Conservation (phyloP, 2,888 invertebrate species). For the Apodemia zela region DNA sequence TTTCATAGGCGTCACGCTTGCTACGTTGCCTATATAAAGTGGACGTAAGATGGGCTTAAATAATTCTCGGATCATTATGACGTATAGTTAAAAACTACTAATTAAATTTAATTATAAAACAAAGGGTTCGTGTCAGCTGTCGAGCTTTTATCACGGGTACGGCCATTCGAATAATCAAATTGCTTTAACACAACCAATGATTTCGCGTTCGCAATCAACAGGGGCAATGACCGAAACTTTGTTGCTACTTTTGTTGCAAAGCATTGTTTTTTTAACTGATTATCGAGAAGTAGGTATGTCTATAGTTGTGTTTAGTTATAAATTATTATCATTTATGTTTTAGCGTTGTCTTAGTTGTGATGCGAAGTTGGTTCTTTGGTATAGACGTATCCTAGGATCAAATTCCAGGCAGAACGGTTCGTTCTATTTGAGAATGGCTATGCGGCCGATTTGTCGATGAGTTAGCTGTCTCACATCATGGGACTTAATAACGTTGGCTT, state of each 20-base stretch:
- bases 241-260: neutral
- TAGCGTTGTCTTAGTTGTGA: too few species aligned
- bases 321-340: too few species aligned
- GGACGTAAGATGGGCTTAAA: neutral
- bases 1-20: too few species aligned
- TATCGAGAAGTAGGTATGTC: neutral
- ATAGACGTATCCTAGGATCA: too few species aligned
- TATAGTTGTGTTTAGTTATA: neutral
- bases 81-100: too few species aligned
- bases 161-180: conserved; percentile 29
- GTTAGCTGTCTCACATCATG: too few species aligned
- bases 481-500: too few species aligned
- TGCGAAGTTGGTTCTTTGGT: too few species aligned
- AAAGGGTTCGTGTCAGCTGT: conserved; percentile 28
- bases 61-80: too few species aligned
- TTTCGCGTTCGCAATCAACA: conserved; percentile 29
- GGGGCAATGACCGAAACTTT: conserved; percentile 26
- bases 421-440: too few species aligned
- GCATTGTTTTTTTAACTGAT: conserved; percentile 6
- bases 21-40: neutral
- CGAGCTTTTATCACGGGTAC: conserved; percentile 24
- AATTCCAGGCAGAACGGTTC: too few species aligned
- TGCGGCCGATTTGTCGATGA: too few species aligned
- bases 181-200: conserved; percentile 32
- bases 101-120: conserved; percentile 18